A percentile compares a stretch with the other conserved stretches of the same genome.
Conservation (phyloP, 92 coral and sea anemone species). For the Chrysogorgia sp. region DNA sequence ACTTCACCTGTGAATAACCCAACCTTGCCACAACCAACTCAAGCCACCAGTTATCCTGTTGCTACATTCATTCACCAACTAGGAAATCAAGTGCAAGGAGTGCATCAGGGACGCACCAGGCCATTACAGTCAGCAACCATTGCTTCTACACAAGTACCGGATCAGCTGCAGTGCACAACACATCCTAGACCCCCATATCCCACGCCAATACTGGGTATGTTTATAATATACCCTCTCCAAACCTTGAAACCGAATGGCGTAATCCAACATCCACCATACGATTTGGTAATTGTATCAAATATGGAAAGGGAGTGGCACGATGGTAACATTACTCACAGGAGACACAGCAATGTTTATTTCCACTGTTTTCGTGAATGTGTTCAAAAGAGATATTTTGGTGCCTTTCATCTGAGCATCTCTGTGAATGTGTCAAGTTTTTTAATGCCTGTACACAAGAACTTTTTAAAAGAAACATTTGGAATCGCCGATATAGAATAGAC, state of each 20-base stretch:
- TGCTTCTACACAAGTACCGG: background rate
- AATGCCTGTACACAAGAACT: background rate
- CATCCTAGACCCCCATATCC: constrained; percentile 19
- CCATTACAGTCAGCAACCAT: background rate
- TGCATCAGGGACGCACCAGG: background rate
- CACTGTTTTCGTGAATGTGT: constrained; percentile 17
- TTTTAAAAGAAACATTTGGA: background rate
- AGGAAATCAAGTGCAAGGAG: background rate
- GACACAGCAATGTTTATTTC: constrained; percentile 24
- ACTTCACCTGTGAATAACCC: background rate
- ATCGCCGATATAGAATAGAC: background rate
- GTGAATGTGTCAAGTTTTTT: background rate
- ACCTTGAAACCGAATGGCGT: constrained; percentile 17
- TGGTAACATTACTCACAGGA: background rate
- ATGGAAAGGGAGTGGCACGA: constrained; percentile 18
- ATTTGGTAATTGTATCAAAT: constrained; percentile 24
- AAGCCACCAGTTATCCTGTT: no score
- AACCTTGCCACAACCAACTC: no score
- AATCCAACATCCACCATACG: constrained; percentile 30
- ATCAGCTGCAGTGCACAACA: background rate
- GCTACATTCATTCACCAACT: background rate
- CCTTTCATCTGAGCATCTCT: background rate
- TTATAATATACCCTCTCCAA: constrained; percentile 7
- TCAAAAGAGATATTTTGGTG: background rate
- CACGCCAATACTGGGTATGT: constrained; percentile 17